Percentiles rank a stretch among this genome's conserved stretches.
Evolutionary conservation across 2,888 invertebrate genomes (phyloP).

Genomic region (Euplexia lucipara): DNA sequence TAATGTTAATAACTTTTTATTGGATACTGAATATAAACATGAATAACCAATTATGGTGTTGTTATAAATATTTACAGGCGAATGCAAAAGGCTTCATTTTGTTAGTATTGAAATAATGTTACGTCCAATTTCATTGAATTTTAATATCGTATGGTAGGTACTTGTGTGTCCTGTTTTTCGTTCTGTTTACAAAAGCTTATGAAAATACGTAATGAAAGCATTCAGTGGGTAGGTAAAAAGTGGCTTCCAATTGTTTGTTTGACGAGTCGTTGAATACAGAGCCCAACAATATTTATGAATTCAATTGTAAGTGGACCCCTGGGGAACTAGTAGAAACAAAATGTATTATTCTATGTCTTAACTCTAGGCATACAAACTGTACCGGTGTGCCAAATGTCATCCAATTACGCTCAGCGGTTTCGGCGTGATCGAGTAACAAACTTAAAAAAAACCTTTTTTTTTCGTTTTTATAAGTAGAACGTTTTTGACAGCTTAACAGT

Average conservation of each 20-base stretch:
- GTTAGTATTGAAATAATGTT: slow-evolving; percentile 36
- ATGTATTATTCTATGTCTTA: neutral
- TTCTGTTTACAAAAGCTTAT: slow-evolving; percentile 42
- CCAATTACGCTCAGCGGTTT: neutral
- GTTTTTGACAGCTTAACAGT: slow-evolving; percentile 16
- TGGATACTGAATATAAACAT: slow-evolving; percentile 35
- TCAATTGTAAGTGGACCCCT: neutral
- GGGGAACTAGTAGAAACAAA: neutral
- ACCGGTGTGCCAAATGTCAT: neutral
- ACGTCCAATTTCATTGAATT: slow-evolving; percentile 45
- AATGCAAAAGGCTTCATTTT: slow-evolving; percentile 39
- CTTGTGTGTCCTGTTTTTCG: slow-evolving; percentile 28
- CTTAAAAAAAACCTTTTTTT: neutral
- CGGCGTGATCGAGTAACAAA: neutral
- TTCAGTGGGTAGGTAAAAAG: slow-evolving; percentile 27
- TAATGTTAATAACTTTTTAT: slow-evolving; percentile 51
- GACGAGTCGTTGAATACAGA: slow-evolving; percentile 15
- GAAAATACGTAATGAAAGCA: slow-evolving; percentile 38
- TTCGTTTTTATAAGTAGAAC: neutral
- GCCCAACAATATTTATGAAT: neutral
- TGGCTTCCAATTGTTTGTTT: slow-evolving; percentile 29
- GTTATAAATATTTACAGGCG: slow-evolving; percentile 55
- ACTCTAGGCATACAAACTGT: neutral
- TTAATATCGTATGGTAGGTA: slow-evolving; percentile 24
- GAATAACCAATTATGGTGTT: slow-evolving; percentile 38